Base-by-base conservation (phyloP, 37 sponge, comb jelly and placozoan genomes). In the Chondrilla cf. caribensis region DNA sequence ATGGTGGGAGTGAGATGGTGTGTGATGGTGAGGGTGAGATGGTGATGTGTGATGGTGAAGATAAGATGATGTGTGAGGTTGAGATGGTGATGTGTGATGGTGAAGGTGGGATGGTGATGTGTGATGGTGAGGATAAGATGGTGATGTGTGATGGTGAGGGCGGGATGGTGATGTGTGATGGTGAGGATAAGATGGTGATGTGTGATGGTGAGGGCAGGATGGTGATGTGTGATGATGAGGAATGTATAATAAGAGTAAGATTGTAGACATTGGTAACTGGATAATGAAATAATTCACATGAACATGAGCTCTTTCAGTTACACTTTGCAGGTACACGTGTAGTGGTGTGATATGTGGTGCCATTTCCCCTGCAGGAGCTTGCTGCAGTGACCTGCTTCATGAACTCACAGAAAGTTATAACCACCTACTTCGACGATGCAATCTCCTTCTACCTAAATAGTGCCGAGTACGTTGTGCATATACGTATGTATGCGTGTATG, bases 371-470 rank as follows among this genome's bases (percentile, higher is more conserved):
- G 55, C 64, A 97, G 97, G 99, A 98, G 86, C 91, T 98, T 88
- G 84, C 93, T 84, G 97, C 95, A 2, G 41, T 95, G 43, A 80
- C 95, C 2, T 78, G 89, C 40, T 96, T 88, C 62, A 90, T 98
- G 89, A 31, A 84, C 21, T 80, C 83, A 6, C 82, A 86, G 54
- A 84, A 87, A 37, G 93, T 96, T 3, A 86, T 92, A 1, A 79
- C 85, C 40, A 75, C 94, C 0, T 93, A 93, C 58, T 83, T 96
- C 4, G 99, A 98, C 14, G 95, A 96, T 29, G 87, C 95, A 19
- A 84, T 89, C 17, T 70, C 71, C 78, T 83, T 90, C 40, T 98
- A 95, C 58, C 67, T 81, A 29, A 85, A 68, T 70, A 58, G 82
- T 29, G 86, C 88, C 81, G 93, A 96, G 96, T 98, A 35, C 79